Evolutionary conservation across 2,797 vertebrate species (phyloP).

Genomic region (Cercopithecus neglectus): DNA sequence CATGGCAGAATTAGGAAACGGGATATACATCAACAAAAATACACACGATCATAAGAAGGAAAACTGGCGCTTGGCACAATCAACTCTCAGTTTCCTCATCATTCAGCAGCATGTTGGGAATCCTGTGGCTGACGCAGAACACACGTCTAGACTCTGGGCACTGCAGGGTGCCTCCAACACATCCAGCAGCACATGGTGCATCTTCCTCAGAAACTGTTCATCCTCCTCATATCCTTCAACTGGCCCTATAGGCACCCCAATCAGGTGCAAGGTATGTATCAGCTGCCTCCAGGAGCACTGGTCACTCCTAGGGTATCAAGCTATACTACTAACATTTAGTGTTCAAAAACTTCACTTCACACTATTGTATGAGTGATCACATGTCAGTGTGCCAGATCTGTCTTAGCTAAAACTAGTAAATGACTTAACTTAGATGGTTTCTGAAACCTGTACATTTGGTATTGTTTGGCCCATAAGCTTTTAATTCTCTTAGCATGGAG

Average conservation of each 20-base stretch:
- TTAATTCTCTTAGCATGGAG: conserved; percentile 81
- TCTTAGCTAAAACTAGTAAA: conserved; percentile 80
- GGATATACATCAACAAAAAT: neutral
- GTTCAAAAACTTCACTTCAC: conserved; percentile 68
- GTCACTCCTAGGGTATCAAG: conserved; percentile 93
- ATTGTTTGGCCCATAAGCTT: conserved; percentile 81
- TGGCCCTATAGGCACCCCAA: conserved; percentile 87
- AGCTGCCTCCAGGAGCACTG: conserved; percentile 89
- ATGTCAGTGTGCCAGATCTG: conserved; percentile 79
- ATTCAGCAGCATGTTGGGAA: conserved; percentile 92
- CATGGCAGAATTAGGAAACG: neutral
- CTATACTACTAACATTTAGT: conserved; percentile 80
- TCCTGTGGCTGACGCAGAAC: conserved; percentile 93
- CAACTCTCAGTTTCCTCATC: conserved; percentile 81
- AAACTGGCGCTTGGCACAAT: neutral
- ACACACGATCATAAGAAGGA: neutral
- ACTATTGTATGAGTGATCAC: conserved; percentile 75
- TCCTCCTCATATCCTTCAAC: conserved; percentile 87
- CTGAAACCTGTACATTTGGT: conserved; percentile 82
- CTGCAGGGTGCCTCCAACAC: conserved; percentile 90
- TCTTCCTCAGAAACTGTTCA: conserved; percentile 91
- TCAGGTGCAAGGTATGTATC: conserved; percentile 85
- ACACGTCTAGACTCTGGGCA: conserved; percentile 93
- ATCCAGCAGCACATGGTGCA: conserved; percentile 87
- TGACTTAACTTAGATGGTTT: conserved; percentile 78